Base-by-base conservation (phyloP, 2,797 vertebrate genomes). In the Pempheris klunzingeri region DNA sequence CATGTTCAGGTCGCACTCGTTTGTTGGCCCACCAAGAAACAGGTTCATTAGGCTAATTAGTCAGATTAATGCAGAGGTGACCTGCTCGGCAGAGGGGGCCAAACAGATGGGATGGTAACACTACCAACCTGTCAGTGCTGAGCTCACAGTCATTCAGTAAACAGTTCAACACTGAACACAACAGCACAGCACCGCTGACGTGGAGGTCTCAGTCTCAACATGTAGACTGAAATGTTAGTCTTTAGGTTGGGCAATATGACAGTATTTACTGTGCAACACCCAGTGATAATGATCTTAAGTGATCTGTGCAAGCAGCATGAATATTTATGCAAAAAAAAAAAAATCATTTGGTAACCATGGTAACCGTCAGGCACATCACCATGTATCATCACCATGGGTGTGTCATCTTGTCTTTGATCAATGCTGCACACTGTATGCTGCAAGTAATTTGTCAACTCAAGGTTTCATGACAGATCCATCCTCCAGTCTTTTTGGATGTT, bases 21-120 rank as follows among this genome's bases (percentile, higher is more conserved):
- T 88, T 85, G 88, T 88, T 69, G 57, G 75, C 82, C 75, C 88
- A 88, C 77, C 87, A 81, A 88, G 84, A 89, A 79, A 78, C 83
- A 68, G 71, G 52, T 80, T 91, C 84, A 77, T 92, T 88, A 91
- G 78, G 69, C 75, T 89, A 91, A 92, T 92, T 89, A 89, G 82
- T 58, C 32, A 54, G 77, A 89, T 83, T 85, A 86, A 89, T 89
- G 72, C 78, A 70, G 84, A 84, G 83, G 81, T 88, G 88, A 90
- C 82, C 85, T 73, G 89, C 77, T 66, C 3, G 49, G 50, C 7
- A 13, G 64, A 58, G 61, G 59, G 65, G 46, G 89, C 86, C 61
- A 39, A 78, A 81, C 90, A 92, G 90, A 91, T 92, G 90, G 90
- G 83, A 73, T 10, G 22, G 78, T 46, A 76, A 73, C 72, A 76